A percentile compares a stretch with the other conserved stretches of the same genome.
Conservation (phyloP, 2,888 invertebrate species). For the Ormyrus nitidulus region DNA sequence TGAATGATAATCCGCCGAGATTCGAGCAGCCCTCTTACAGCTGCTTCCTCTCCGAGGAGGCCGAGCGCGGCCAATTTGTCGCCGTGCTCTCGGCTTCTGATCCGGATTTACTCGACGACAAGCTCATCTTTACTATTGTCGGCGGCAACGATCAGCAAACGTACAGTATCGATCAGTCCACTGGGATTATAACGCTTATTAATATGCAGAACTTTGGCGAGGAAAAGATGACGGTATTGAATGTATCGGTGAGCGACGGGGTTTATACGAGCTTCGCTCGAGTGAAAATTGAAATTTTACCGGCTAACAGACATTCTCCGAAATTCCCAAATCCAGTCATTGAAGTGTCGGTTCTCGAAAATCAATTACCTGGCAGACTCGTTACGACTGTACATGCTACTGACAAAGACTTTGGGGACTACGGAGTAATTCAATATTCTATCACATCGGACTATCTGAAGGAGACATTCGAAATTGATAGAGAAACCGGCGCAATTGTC, state of each 20-base stretch:
- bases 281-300: conserved; percentile 85
- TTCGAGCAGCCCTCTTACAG: conserved; percentile 89
- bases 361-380: conserved; percentile 84
- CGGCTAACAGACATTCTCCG: conserved; percentile 88
- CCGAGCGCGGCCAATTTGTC: conserved; percentile 90
- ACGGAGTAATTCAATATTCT: conserved; percentile 84
- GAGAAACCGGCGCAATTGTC: conserved; percentile 83
- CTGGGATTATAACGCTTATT: conserved; percentile 82
- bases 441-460: conserved; percentile 85
- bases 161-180: conserved; percentile 80
- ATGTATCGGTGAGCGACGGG: conserved; percentile 96
- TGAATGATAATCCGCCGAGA: conserved; percentile 93
- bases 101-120: conserved; percentile 88
- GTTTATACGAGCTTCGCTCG: conserved; percentile 93
- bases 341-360: conserved; percentile 89
- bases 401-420: conserved; percentile 89
- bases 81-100: conserved; percentile 93
- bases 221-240: conserved; percentile 82
- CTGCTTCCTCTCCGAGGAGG: conserved; percentile 87
- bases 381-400: conserved; percentile 86
- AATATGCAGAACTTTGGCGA: conserved; percentile 86
- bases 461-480: conserved; percentile 85
- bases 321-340: conserved; percentile 86
- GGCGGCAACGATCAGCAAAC: conserved; percentile 88
- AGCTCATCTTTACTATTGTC: conserved; percentile 88